Evolutionary conservation across 2,888 invertebrate species (phyloP).

Genomic region (Cylloceria caligata): DNA sequence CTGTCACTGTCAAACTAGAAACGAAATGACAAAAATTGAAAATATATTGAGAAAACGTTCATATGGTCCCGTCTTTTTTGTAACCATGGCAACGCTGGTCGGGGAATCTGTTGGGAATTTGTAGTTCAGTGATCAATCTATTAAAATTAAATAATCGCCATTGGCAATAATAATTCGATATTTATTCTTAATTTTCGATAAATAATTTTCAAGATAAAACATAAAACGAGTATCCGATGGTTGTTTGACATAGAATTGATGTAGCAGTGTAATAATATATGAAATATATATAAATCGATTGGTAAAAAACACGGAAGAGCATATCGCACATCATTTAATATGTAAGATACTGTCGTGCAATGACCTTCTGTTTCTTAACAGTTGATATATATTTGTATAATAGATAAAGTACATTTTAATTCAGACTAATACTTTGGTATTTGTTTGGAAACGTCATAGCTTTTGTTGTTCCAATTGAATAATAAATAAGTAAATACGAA

Average conservation of each 20-base stretch:
- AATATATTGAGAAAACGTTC: constrained; percentile 3
- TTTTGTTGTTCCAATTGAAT: not conserved
- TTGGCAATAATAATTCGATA: constrained; percentile 41
- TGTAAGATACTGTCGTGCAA: too few relatives aligned
- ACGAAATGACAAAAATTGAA: constrained; percentile 7
- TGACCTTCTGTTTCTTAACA: too few relatives aligned
- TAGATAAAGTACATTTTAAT: constrained; percentile 12
- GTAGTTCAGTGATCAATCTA: not conserved
- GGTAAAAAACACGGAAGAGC: too few relatives aligned
- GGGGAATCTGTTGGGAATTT: not conserved
- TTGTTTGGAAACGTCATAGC: constrained; percentile 34
- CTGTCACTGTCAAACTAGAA: constrained; percentile 42
- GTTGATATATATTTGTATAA: not conserved
- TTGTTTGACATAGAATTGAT: constrained; percentile 11
- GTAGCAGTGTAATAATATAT: not conserved
- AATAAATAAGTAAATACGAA: constrained; percentile 3
- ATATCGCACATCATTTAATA: too few relatives aligned
- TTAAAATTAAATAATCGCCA: not conserved
- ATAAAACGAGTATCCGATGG: constrained; percentile 19
- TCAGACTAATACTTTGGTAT: constrained; percentile 51
- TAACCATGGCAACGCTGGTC: constrained; percentile 59
- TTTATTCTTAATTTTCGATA: constrained; percentile 34
- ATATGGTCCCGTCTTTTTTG: constrained; percentile 5
- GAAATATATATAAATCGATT: not conserved
- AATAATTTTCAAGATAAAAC: constrained; percentile 7